Conservation (phyloP, 2,797 vertebrate species). For the Halcyon chelicuti region DNA sequence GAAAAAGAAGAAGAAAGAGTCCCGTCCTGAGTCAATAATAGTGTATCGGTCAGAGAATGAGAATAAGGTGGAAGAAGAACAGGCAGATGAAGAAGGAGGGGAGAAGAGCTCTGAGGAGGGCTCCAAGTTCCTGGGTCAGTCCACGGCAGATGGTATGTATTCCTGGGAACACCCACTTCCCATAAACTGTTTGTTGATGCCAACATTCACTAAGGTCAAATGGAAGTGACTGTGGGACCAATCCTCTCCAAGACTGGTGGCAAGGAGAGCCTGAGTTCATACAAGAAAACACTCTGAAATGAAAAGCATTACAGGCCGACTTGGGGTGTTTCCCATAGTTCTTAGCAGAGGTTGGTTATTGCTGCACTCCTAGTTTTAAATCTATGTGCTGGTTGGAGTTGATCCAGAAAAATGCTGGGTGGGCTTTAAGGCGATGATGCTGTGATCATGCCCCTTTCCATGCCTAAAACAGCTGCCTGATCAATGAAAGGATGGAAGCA, state of each 20-base stretch:
- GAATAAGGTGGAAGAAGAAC: slow-evolving; percentile 84
- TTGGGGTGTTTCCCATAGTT: background rate
- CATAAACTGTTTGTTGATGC: background rate
- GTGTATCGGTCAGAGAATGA: slow-evolving; percentile 93
- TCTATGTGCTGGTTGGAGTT: background rate
- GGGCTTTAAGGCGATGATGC: background rate
- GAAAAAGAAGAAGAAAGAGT: slow-evolving; percentile 93
- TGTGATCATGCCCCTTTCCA: background rate
- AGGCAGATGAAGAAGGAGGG: slow-evolving; percentile 82
- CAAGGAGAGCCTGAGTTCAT: background rate
- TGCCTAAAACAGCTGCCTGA: background rate
- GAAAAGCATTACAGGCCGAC: background rate
- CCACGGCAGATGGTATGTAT: slow-evolving; percentile 86
- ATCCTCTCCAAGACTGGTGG: background rate
- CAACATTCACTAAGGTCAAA: background rate
- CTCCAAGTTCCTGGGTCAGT: slow-evolving; percentile 90
- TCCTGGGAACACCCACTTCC: background rate
- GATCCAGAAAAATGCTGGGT: background rate
- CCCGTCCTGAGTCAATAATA: slow-evolving; percentile 94
- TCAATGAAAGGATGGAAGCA: slow-evolving; percentile 12
- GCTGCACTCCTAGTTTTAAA: background rate
- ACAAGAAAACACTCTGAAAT: background rate
- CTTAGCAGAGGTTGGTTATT: background rate
- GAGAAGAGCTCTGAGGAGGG: slow-evolving; percentile 89
- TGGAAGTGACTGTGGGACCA: background rate